Evolutionary conservation across 1,140 invertebrate genomes (phyloP).

Genomic region (Gerris buenoi): DNA sequence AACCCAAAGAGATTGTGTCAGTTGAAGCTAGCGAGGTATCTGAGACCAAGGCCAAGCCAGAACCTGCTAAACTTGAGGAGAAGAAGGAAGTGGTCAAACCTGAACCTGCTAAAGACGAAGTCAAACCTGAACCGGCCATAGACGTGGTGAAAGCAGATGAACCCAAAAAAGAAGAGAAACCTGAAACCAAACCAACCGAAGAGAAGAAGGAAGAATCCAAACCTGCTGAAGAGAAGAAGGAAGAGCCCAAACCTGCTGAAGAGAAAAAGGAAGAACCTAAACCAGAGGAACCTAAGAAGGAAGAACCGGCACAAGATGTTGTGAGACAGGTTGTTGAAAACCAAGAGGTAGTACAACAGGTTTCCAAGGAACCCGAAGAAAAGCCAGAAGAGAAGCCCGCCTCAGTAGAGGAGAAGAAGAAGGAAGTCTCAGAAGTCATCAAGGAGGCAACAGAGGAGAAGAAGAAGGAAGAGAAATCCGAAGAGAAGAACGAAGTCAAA

Average conservation of each 20-base stretch:
- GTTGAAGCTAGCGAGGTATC: conserved; percentile 14
- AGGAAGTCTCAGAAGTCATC: conserved; percentile 5
- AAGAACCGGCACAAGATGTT: background rate
- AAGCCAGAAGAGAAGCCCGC: conserved; percentile 14
- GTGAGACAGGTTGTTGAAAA: conserved; percentile 8
- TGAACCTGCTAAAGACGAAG: background rate
- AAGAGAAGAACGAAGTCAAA: conserved; percentile 9
- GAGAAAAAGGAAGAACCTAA: conserved; percentile 13
- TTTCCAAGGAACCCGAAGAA: conserved; percentile 12
- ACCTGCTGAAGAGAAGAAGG: conserved; percentile 12
- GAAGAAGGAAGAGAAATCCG: conserved; percentile 9
- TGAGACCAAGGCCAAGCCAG: background rate
- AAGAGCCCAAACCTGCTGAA: conserved; percentile 15
- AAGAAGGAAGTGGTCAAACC: background rate
- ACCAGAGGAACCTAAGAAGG: conserved; percentile 11
- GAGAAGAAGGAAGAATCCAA: conserved; percentile 10
- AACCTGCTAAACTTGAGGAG: conserved; percentile 10
- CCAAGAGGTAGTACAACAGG: conserved; percentile 10
- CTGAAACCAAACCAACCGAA: conserved; percentile 10
- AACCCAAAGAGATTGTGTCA: conserved; percentile 3
- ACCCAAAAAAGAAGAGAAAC: conserved; percentile 8
- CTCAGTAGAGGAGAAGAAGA: conserved; percentile 8
- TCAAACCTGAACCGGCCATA: background rate
- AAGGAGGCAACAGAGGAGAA: background rate
- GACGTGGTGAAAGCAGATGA: conserved; percentile 9